phyloP scores from a whole-genome alignment of 2,888 invertebrate genomes.

The Orthosia incerta region DNA sequence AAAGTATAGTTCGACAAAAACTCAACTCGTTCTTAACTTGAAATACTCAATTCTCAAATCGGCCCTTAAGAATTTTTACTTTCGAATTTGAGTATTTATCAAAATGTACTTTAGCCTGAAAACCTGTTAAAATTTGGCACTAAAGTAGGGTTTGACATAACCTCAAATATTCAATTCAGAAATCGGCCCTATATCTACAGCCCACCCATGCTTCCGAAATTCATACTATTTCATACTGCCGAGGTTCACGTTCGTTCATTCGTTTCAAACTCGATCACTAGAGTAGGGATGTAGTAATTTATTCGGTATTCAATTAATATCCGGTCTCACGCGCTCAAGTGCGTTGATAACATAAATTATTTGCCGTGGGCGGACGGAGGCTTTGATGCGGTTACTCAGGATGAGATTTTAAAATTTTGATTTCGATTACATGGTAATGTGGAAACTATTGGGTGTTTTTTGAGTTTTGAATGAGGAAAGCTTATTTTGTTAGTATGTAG shows the following conservation, averaged over 20 bases:
- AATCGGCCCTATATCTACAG: no score
- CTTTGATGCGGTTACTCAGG: slow-evolving; percentile 78
- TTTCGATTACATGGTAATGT: slow-evolving; percentile 2
- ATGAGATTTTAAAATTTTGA: slow-evolving; percentile 49
- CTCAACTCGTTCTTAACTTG: no score
- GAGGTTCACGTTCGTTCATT: slow-evolving; percentile 2
- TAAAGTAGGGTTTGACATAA: no score
- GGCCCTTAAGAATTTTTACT: no score
- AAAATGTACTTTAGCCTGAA: no score
- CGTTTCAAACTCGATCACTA: slow-evolving; percentile 17
- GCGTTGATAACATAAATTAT: slow-evolving; percentile 81
- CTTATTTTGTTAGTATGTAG: neutral
- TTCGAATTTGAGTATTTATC: no score
- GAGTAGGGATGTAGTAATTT: slow-evolving; percentile 69
- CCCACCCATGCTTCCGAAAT: no score
- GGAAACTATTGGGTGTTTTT: neutral
- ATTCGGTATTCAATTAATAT: slow-evolving; percentile 84
- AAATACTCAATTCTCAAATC: no score
- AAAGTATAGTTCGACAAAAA: no score
- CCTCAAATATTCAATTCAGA: no score
- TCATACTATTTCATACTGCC: neutral
- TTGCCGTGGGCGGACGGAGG: slow-evolving; percentile 73
- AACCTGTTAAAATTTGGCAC: no score
- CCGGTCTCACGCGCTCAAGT: slow-evolving; percentile 79
- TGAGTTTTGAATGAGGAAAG: neutral